Conservation (phyloP, 2,888 invertebrate species). For the Orthonychiurus folsomi region DNA sequence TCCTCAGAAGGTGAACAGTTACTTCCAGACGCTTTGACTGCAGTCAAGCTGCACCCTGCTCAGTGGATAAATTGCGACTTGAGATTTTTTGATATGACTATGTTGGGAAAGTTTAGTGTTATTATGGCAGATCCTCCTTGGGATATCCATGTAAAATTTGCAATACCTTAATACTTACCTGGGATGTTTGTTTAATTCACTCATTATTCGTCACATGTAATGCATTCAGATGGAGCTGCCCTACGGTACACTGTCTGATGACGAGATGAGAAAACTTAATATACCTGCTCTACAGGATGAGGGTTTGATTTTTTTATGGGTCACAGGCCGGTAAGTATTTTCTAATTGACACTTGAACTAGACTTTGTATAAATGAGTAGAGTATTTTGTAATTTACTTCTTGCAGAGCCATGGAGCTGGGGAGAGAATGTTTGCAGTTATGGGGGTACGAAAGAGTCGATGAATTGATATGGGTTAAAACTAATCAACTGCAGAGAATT, state of each 20-base stretch:
- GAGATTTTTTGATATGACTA: conserved; percentile 80
- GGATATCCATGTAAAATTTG: conserved; percentile 82
- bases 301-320: conserved; percentile 94
- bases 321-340: conserved; percentile 67
- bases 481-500: conserved; percentile 92
- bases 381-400: background rate
- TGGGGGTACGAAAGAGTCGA: conserved; percentile 97
- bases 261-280: conserved; percentile 92
- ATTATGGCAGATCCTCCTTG: conserved; percentile 99
- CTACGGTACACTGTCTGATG: conserved; percentile 97
- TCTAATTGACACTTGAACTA: too few relatives aligned
- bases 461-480: conserved; percentile 98
- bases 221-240: conserved; percentile 64
- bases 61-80: conserved; percentile 98
- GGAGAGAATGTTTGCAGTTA: conserved; percentile 84
- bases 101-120: conserved; percentile 92
- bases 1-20: conserved; percentile 6
- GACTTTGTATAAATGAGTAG: background rate
- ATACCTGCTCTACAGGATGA: conserved; percentile 91
- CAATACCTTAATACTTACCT: conserved; percentile 43
- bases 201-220: too few relatives aligned
- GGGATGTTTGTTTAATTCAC: too few relatives aligned
- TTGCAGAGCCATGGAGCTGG: conserved; percentile 83
- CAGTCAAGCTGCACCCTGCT: conserved; percentile 61
- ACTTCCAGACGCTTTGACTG: background rate